Evolutionary conservation across 2,888 invertebrate species (phyloP).

Genomic region (Pegoplata infirma): DNA sequence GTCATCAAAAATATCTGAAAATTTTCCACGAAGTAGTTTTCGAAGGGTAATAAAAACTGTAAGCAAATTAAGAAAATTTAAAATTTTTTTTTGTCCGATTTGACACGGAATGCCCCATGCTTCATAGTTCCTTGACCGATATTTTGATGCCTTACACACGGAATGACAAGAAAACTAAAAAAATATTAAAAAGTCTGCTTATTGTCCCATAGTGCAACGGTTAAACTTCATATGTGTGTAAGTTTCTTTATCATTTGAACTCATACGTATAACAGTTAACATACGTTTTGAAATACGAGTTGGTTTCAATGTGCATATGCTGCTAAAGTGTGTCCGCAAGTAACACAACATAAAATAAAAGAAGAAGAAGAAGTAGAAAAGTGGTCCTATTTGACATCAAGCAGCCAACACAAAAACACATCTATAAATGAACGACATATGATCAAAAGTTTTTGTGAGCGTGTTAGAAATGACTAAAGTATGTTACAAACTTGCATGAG

Average conservation of each 20-base stretch:
- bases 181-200: too few species aligned
- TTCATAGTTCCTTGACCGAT: too few species aligned
- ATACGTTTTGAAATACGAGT: not conserved
- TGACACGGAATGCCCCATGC: too few species aligned
- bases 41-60: too few species aligned
- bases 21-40: too few species aligned
- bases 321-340: slow-evolving; percentile 23
- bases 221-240: not conserved
- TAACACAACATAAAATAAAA: not conserved
- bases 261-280: too few species aligned
- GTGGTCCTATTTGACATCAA: slow-evolving; percentile 45
- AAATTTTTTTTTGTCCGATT: too few species aligned
- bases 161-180: too few species aligned
- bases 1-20: too few species aligned
- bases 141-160: too few species aligned
- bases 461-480: slow-evolving; percentile 45
- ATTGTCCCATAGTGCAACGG: not conserved
- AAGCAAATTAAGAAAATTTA: too few species aligned
- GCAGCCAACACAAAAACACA: not conserved
- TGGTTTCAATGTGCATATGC: slow-evolving; percentile 15
- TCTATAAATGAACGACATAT: slow-evolving; percentile 50
- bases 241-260: too few species aligned
- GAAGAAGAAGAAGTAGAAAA: slow-evolving; percentile 14
- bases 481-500: slow-evolving; percentile 57
- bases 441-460: slow-evolving; percentile 53